These are phyloP conservation scores for Heliconius nattereri DNA, from an alignment of 1,140 invertebrate genomes.

Conservation along the genomic window DNA sequence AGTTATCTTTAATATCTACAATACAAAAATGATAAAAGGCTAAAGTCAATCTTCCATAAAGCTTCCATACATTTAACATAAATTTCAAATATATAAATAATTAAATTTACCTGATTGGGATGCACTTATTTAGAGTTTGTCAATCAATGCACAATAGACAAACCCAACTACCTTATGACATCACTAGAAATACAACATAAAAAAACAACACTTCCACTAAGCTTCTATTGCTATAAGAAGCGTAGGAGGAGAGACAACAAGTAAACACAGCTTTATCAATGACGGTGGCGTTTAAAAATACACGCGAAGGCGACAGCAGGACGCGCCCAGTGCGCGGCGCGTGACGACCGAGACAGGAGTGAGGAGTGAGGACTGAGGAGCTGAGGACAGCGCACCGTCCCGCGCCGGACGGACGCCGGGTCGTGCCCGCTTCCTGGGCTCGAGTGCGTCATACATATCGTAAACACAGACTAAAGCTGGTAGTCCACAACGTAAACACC, in stretches of 20 bases:
- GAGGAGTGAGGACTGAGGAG: conserved; percentile 14
- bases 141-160: not conserved
- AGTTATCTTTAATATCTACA: not conserved
- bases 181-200: conserved; percentile 5
- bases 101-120: not conserved
- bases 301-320: conserved; percentile 66
- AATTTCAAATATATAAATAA: conserved; percentile 9
- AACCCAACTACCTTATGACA: conserved; percentile 8
- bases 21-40: conserved; percentile 15
- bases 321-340: conserved; percentile 64
- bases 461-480: conserved; percentile 50
- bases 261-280: conserved; percentile 41
- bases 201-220: not conserved
- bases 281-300: conserved; percentile 73
- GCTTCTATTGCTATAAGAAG: conserved; percentile 13
- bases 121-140: not conserved
- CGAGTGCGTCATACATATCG: conserved; percentile 71
- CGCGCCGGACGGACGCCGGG: conserved; percentile 62
- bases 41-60: conserved; percentile 17
- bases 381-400: conserved; percentile 49
- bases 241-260: conserved; percentile 20
- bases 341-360: conserved; percentile 45
- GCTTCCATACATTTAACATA: conserved; percentile 9
- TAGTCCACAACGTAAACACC: not conserved
- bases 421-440: conserved; percentile 60